Conservation (phyloP, 2,888 invertebrate species). For the Morpho deidamia region DNA sequence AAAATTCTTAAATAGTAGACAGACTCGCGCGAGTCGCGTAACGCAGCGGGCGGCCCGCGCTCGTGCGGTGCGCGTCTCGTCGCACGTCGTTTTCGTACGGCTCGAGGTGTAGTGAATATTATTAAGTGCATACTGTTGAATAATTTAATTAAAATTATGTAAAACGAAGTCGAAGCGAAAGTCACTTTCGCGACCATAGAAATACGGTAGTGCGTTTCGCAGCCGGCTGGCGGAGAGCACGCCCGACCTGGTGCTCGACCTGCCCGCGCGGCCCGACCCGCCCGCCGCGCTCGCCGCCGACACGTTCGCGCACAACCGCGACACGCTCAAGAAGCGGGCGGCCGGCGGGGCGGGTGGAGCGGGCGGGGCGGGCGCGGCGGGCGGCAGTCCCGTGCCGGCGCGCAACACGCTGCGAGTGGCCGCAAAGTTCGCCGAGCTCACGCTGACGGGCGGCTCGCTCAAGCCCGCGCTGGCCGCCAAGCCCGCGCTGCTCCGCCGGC, state of each 20-base stretch:
- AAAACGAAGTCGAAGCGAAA: too few species aligned
- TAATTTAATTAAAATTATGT: too few species aligned
- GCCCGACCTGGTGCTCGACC: constrained; percentile 90
- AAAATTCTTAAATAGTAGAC: too few species aligned
- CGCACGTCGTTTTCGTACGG: too few species aligned
- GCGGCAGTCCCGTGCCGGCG: constrained; percentile 56
- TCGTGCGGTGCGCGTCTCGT: too few species aligned
- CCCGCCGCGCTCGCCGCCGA: constrained; percentile 42
- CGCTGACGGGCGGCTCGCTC: constrained; percentile 80
- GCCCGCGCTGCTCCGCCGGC: constrained; percentile 84
- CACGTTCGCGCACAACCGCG: constrained; percentile 57
- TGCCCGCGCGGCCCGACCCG: constrained; percentile 73
- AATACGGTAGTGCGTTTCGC: constrained; percentile 28
- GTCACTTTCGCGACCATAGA: too few species aligned
- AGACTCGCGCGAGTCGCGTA: too few species aligned
- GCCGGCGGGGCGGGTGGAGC: constrained; percentile 11
- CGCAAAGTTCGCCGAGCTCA: constrained; percentile 81
- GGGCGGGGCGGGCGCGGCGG: constrained; percentile 12
- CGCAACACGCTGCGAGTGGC: constrained; percentile 81
- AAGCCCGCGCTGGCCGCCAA: constrained; percentile 89
- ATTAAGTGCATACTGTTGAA: too few species aligned
- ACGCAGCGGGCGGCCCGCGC: too few species aligned
- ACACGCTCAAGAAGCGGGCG: constrained; percentile 56
- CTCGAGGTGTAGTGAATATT: too few species aligned
- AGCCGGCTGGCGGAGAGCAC: constrained; percentile 72